A percentile compares a stretch with the other conserved stretches of the same genome.
Conservation (phyloP, 1,140 invertebrate genomes). For the Drosophila carrolli region DNA sequence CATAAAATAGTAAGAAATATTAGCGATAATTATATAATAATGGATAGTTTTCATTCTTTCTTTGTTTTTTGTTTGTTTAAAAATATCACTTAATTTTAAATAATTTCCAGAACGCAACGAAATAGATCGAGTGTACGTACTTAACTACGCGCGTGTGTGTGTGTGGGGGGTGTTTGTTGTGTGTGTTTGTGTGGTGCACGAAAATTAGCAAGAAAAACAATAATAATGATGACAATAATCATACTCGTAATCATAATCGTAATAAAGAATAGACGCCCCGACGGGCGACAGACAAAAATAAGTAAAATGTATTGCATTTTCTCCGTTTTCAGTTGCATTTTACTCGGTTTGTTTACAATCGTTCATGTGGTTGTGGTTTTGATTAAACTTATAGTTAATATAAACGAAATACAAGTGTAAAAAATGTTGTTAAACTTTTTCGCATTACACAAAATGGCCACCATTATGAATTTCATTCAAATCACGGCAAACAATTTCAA, state of each 20-base stretch:
- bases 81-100: constrained; percentile 83
- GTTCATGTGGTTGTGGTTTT: constrained; percentile 42
- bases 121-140: constrained; percentile 64
- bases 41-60: constrained; percentile 60
- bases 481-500: constrained; percentile 84
- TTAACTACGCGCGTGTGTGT: constrained; percentile 43
- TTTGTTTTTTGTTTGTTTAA: constrained; percentile 54
- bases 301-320: constrained; percentile 45
- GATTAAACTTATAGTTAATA: constrained; percentile 74
- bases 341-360: constrained; percentile 34
- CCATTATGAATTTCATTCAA: constrained; percentile 84
- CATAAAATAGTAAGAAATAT: constrained; percentile 61
- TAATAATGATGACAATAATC: constrained; percentile 56
- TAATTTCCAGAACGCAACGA: constrained; percentile 82
- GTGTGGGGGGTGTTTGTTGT: constrained; percentile 24
- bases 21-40: constrained; percentile 80
- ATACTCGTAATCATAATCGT: constrained; percentile 46
- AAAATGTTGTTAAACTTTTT: constrained; percentile 75
- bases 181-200: constrained; percentile 52
- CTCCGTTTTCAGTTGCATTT: constrained; percentile 33
- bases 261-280: constrained; percentile 51
- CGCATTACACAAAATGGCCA: constrained; percentile 82
- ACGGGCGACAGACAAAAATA: constrained; percentile 41
- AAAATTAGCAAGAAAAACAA: constrained; percentile 66
- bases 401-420: constrained; percentile 81